Evolutionary conservation across 2,113 vertebrate species (phyloP), one percentile per base, ranked within the genome.

Genomic region (Riparia riparia): DNA sequence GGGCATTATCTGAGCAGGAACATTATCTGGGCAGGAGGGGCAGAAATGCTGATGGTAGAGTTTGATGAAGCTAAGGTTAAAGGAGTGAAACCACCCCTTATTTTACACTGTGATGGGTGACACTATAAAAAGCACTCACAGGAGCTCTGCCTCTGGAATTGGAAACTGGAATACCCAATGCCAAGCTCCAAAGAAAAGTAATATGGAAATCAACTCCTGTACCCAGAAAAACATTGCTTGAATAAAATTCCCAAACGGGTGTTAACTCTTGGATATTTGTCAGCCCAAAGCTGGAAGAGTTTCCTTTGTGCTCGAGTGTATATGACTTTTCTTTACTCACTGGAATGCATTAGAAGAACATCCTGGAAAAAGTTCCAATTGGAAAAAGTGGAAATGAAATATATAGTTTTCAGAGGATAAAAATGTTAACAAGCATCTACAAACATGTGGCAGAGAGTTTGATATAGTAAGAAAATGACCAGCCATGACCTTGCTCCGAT

Each of bases 351-450:
- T 74, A 88, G 60, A 63, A 49, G 51, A 78, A 32, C 37, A 68
- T 31, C 12, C 54, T 10, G 22, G 49, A 47, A 74, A 57, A 89
- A 91, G 29, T 61, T 94, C 53, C 37, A 63, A 1, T 7, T 49
- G 50, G 47, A 70, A 76, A 60, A 76, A 34, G 8, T 31, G 49
- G 90, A 68, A 34, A 53, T 12, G 12, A 94, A 90, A 84, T 76
- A 16, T n/a, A 24, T 83, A 9, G 83, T 92, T 96, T 96, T 91
- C 74, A 31, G 26, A 73, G 63, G 58, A 76, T 54, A 90, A 89
- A 90, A 66, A 68, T 28, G 9, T 54, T 86, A 49, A 49, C 39
- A 34, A 76, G 61, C 60, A 15, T 92, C 69, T 22, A 56, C 71
- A 70, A 63, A 78, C 79, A 88, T 65, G 45, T 61, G 53, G 31